Base-by-base conservation (phyloP, 2,888 invertebrate species). In the Drosophila niveifrons region DNA sequence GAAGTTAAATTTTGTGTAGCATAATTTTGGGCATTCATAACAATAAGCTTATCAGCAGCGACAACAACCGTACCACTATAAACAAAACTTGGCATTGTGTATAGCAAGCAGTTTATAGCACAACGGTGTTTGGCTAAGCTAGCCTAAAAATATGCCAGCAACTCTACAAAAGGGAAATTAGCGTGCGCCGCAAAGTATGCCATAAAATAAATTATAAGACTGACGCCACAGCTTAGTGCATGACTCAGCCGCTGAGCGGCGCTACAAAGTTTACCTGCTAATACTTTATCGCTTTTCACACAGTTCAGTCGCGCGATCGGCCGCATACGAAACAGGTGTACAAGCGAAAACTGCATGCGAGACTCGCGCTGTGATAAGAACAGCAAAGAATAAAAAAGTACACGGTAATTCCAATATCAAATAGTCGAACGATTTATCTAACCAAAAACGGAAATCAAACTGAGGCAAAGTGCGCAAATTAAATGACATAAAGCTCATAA, bases 301-400 rank as follows among this genome's bases (percentile, higher is more conserved):
- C 17, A 53, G 59, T 70, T 75, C 63, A 85, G 82, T 83, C 73
- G 64, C 82, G 69, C 80, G 82, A 77, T 84, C 75, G 71, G 44
- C 52, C 71, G 73, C 78, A 61, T 39, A 72, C 70, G 72, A 61
- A 79, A 71, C 82, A 80, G 85, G 76, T 82, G 82, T 46, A 64
- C 29, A 41, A 62, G 44, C 34, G 36, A 36, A 36, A 56, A 57
- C 17, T 71, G 55, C 53, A 58, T 59, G 58, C 28, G 55, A 55
- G n/a, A 36, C 39, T 34, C 52, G 50, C 65, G 53, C 51, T 48
- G 51, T 70, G 72, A 79, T 75, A 77, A 74, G 61, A 57, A 31
- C 1, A 23, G 1, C 23, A 23, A 1, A 23, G 10, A 31, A 13
- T n/a, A 48, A 51, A 15, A 23, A 23, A 23, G 23, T 7, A 58